Evolutionary conservation across 2,888 invertebrate species (phyloP), one percentile per base, ranked within the genome.

Genomic region (Hofmannophila pseudospretella): DNA sequence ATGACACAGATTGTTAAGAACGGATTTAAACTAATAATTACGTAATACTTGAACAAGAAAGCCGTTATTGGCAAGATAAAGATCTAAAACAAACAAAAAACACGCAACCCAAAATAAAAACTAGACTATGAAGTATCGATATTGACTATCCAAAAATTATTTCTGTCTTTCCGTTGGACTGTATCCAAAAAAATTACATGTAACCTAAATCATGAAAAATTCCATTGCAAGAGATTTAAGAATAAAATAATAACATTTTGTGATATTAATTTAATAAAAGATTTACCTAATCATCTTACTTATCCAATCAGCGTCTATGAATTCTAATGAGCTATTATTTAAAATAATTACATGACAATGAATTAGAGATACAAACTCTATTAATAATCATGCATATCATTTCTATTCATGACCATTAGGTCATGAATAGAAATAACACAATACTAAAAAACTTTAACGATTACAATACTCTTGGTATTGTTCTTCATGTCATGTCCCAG

Each of bases 161-260:
- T 69, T 66, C 46, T 33, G 49, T 51, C 51, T 56, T 53, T 62
- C 60, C 54, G 58, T 62, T 72, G 71, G 69, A 64, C 39, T 32
- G 22, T 35, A 29, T 62, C 68, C 70, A 70, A 64, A 49, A 26
- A 12, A 30, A 14, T 22, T 31, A 10, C 27, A 27, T 14, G 13
- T 13, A 14, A 26, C 26, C 12, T 1, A 27, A 20, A 19, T 19
- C 28, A 34, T 28, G 27, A 12, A 16, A n/a, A 22, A 22, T 22
- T 22, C 8, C 22, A 22, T 8, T 2, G 8, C 22, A 22, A 22
- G 3, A 4, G 7, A 7, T 22, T 7, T 4, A 22, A 7, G 2
- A 7, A 7, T 22, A 7, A 22, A 7, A 22, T 22, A 22, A 7
- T 22, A 3, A 4, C 3, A 19, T 19, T 19, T n/a, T n/a, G n/a